Percentiles rank a stretch among this genome's conserved stretches.
Conservation (phyloP, 2,113 vertebrate genomes). For the Lophochroa leadbeateri region DNA sequence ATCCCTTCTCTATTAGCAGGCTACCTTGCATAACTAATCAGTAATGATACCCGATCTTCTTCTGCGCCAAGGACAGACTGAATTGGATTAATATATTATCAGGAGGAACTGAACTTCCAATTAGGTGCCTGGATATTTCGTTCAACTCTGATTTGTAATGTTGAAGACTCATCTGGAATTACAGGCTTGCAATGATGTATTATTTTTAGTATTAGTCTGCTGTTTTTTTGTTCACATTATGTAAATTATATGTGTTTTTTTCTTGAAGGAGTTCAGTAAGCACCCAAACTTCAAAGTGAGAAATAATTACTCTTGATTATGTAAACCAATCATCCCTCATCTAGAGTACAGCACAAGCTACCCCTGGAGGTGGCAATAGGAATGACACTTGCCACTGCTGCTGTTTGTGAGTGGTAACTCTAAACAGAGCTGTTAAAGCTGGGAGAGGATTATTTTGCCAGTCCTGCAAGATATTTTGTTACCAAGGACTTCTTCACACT, state of each 20-base stretch:
- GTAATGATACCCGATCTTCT: not conserved
- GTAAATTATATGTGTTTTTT: not conserved
- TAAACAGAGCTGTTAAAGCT: not conserved
- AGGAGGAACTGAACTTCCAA: slow-evolving; percentile 25
- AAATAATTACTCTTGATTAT: not conserved
- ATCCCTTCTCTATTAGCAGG: not conserved
- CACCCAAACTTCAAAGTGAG: not conserved
- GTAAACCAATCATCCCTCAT: not conserved
- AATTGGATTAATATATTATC: slow-evolving; percentile 27
- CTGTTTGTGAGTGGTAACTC: not conserved
- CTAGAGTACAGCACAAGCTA: not conserved
- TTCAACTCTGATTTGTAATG: slow-evolving; percentile 16
- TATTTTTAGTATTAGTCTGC: not conserved
- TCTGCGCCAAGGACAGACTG: not conserved
- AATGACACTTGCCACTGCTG: not conserved
- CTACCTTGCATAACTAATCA: slow-evolving; percentile 19
- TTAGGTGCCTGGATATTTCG: not conserved
- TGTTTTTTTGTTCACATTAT: not conserved
- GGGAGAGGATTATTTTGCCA: not conserved
- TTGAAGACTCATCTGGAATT: slow-evolving; percentile 27
- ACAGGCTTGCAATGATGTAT: not conserved
- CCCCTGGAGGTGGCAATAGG: not conserved
- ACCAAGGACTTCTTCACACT: not conserved
- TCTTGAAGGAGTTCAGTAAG: not conserved
- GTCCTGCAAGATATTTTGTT: not conserved